These are phyloP conservation scores for Corythornis madagascariensis DNA, from an alignment of 2,113 vertebrate species.

Conservation along the genomic window DNA sequence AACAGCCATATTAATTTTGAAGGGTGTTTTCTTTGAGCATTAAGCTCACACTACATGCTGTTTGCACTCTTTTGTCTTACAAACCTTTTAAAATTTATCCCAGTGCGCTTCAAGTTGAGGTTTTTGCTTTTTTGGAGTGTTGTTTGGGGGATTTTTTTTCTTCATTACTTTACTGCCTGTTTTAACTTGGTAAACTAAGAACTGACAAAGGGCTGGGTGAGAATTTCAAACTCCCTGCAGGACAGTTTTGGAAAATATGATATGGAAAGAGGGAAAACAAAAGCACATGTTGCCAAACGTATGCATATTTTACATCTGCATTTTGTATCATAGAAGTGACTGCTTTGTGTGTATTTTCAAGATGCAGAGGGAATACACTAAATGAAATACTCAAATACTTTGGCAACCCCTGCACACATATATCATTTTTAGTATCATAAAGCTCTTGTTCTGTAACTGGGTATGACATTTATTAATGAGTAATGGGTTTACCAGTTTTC, in stretches of 20 bases:
- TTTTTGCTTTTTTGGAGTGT: neutral
- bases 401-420: neutral
- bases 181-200: neutral
- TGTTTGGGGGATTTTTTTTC: neutral
- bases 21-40: conserved; percentile 29
- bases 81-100: conserved; percentile 37
- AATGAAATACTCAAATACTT: neutral
- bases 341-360: neutral
- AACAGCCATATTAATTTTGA: conserved; percentile 43
- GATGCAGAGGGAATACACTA: neutral
- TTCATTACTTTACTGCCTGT: neutral
- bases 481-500: neutral
- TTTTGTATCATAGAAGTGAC: neutral
- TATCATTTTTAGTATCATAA: neutral
- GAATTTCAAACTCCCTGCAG: conserved; percentile 10
- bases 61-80: conserved; percentile 46
- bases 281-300: neutral
- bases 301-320: neutral
- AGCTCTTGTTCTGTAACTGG: neutral
- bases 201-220: neutral
- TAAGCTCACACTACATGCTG: conserved; percentile 37
- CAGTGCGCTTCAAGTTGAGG: neutral
- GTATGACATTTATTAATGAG: neutral
- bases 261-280: conserved; percentile 11
- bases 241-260: neutral